phyloP scores from a whole-genome alignment of 2,113 vertebrate species.

The Protobothrops flavoviridis region DNA sequence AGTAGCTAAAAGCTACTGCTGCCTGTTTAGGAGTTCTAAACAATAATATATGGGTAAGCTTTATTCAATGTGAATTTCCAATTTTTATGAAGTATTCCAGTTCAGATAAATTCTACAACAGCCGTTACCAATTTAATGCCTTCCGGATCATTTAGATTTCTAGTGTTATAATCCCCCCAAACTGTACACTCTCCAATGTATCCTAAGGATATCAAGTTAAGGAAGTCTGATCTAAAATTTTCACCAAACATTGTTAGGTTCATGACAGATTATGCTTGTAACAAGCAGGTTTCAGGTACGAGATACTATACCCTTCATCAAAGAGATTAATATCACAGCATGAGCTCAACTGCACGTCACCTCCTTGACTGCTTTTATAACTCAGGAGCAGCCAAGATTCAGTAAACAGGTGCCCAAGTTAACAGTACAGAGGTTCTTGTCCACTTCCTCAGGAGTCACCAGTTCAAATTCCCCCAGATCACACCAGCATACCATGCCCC shows the following conservation, averaged over 20 bases:
- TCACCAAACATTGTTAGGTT: background rate
- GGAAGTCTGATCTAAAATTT: background rate
- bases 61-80: background rate
- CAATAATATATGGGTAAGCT: background rate
- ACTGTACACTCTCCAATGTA: background rate
- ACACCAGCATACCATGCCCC: background rate
- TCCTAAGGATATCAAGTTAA: background rate
- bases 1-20: conserved; percentile 33
- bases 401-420: background rate
- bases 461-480: background rate
- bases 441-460: background rate
- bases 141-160: background rate
- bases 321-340: background rate
- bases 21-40: background rate
- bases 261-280: background rate
- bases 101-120: background rate
- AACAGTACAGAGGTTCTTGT: background rate
- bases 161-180: background rate
- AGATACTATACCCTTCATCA: background rate
- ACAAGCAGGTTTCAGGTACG: background rate
- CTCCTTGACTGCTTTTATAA: background rate
- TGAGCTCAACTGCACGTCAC: background rate
- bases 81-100: background rate
- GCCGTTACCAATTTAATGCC: background rate
- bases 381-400: background rate